Evolutionary conservation across 1,140 invertebrate genomes (phyloP).

Genomic region (Sitophilus oryzae): DNA sequence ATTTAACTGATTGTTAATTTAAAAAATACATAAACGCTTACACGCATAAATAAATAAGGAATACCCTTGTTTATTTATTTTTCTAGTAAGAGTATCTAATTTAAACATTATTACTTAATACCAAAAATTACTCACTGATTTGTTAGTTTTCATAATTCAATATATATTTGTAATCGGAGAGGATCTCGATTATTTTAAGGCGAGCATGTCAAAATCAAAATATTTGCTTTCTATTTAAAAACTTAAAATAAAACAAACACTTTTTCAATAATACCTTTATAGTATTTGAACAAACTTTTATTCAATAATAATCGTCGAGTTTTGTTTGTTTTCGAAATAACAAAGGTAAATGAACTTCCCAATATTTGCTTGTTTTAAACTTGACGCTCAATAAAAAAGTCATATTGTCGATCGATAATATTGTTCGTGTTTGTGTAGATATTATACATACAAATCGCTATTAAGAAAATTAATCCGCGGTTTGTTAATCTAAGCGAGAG

Average conservation of each 20-base stretch:
- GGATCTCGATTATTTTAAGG: no score
- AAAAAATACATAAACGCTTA: no score
- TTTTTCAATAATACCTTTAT: conserved; percentile 4
- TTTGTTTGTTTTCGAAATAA: conserved; percentile 3
- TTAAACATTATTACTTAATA: neutral
- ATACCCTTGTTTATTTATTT: no score
- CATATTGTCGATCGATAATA: neutral
- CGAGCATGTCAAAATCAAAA: neutral
- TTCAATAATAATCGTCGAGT: neutral
- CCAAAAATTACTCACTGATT: no score
- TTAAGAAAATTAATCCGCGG: conserved; percentile 2
- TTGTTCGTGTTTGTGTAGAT: conserved; percentile 1
- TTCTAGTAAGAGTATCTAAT: neutral
- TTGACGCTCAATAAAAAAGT: conserved; percentile 5
- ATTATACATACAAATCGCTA: neutral
- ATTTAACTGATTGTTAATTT: no score
- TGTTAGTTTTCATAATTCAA: no score
- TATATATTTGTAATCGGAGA: no score
- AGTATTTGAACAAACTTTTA: conserved; percentile 6
- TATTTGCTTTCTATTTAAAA: conserved; percentile 5
- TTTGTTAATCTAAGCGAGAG: neutral
- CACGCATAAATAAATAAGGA: no score
- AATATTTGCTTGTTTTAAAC: conserved; percentile 5
- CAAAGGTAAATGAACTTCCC: conserved; percentile 9
- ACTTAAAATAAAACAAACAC: neutral